A percentile compares a stretch with the other conserved stretches of the same genome.
phyloP scores from a whole-genome alignment of 2,113 vertebrate genomes.

The Pantherophis guttatus region DNA sequence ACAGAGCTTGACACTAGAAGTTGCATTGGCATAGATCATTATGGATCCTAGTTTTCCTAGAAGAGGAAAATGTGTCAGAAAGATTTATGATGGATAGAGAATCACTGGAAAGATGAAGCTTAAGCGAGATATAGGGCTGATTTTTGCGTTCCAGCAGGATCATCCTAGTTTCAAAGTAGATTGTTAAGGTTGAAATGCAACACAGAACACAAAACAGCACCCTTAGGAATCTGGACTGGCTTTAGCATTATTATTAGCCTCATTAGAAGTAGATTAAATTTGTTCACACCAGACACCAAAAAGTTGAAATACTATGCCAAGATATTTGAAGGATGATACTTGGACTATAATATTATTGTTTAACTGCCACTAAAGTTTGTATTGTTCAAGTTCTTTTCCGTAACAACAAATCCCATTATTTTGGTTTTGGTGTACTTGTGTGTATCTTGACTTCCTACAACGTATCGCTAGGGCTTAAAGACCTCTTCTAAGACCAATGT shows the following conservation, averaged over 20 bases:
- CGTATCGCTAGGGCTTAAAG: too few species aligned
- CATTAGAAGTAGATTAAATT: background rate
- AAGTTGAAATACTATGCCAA: background rate
- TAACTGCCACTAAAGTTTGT: background rate
- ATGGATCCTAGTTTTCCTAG: background rate
- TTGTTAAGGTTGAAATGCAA: background rate
- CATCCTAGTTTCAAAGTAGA: background rate
- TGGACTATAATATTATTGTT: background rate
- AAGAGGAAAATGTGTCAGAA: background rate
- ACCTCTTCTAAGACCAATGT: too few species aligned
- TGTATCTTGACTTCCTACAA: background rate
- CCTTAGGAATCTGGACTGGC: background rate
- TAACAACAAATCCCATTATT: background rate
- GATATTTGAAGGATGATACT: background rate
- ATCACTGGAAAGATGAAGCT: background rate
- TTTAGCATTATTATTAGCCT: background rate
- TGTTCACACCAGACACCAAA: background rate
- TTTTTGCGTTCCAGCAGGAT: background rate
- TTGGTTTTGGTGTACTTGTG: background rate
- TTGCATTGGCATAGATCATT: background rate
- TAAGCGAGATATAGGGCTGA: background rate
- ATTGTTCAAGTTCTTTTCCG: background rate
- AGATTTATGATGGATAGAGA: background rate
- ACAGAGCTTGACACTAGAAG: background rate
- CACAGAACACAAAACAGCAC: background rate